These are phyloP conservation scores for Osmoderma eremita DNA, from an alignment of 2,888 invertebrate species.

Conservation along the genomic window DNA sequence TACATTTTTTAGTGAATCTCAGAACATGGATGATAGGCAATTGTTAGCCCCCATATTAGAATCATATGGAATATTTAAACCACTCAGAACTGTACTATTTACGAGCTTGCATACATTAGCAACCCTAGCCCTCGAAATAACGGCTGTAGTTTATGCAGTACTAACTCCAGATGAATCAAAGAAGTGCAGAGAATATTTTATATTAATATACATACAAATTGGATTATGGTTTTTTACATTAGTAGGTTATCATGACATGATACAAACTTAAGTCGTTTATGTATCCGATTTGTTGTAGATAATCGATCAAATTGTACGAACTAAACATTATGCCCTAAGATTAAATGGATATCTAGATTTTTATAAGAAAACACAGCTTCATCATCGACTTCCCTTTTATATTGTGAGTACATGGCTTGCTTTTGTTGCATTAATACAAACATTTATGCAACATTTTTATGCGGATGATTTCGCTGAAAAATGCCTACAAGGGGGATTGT, in stretches of 20 bases:
- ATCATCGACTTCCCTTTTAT: conserved; percentile 71
- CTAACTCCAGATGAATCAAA: conserved; percentile 61
- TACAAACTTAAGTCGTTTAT: background rate
- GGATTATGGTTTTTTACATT: conserved; percentile 69
- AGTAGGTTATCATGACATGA: conserved; percentile 59
- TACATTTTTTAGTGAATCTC: conserved; percentile 63
- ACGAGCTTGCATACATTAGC: conserved; percentile 58
- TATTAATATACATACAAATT: conserved; percentile 69
- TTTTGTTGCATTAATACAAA: conserved; percentile 66
- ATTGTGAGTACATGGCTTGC: conserved; percentile 73
- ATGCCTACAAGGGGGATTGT: conserved; percentile 65
- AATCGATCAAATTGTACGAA: conserved; percentile 69
- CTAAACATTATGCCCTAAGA: conserved; percentile 70
- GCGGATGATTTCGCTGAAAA: conserved; percentile 65
- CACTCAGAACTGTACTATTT: conserved; percentile 57
- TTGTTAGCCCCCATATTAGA: conserved; percentile 60
- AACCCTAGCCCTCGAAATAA: conserved; percentile 57
- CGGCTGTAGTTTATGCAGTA: conserved; percentile 59
- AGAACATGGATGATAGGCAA: conserved; percentile 60
- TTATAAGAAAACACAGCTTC: conserved; percentile 70
- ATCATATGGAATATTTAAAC: conserved; percentile 61
- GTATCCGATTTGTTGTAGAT: conserved; percentile 60
- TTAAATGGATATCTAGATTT: conserved; percentile 76
- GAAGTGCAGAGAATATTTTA: conserved; percentile 69
- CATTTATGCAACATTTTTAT: conserved; percentile 69